Evolutionary conservation across 2,797 vertebrate species (phyloP), one percentile per base, ranked within the genome.

Genomic region (Hybognathus amarus): DNA sequence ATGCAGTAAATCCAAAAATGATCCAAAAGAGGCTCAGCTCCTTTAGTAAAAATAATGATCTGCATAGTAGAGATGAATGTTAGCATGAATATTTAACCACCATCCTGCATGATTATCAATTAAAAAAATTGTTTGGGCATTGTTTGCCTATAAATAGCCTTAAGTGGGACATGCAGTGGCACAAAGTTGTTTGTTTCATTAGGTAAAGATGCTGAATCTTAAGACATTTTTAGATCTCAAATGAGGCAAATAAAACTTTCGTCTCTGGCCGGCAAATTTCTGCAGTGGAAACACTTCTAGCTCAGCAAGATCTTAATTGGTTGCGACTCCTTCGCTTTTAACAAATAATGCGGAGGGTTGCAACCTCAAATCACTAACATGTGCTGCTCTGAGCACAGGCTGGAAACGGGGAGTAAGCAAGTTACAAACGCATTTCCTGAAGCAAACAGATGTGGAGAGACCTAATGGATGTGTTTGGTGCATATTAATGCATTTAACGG

Each of bases 291-390:
- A 90, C 89, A 89, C 54, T 87, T 90, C 87, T 42, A 85, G 86
- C 90, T 94, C 93, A 94, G 92, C 92, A 92, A 92, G 88, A 89
- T 87, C 86, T 87, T 94, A 92, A 94, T 90, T 90, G 88, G 83
- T 90, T 84, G 77, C 83, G 84, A 64, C 83, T 36, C 52, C 33
- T 15, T 63, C 24, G 66, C 77, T 85, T 84, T 47, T 77, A 80
- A 83, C 79, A 77, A 85, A 84, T 84, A 73, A 79, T 63, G 42
- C 77, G 71, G 67, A 54, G 42, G 78, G 20, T 78, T 78, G 67
- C 77, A 61, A 50, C 77, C 64, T 77, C 47, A 88, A 86, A 90
- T 90, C 89, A 86, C 88, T 83, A 90, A 88, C 80, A 45, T 73
- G 54, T 91, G 86, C 36, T 79, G 52, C 85, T 77, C 61, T 80